phyloP scores from a whole-genome alignment of 1,140 invertebrate genomes.

The Psix sp. region DNA sequence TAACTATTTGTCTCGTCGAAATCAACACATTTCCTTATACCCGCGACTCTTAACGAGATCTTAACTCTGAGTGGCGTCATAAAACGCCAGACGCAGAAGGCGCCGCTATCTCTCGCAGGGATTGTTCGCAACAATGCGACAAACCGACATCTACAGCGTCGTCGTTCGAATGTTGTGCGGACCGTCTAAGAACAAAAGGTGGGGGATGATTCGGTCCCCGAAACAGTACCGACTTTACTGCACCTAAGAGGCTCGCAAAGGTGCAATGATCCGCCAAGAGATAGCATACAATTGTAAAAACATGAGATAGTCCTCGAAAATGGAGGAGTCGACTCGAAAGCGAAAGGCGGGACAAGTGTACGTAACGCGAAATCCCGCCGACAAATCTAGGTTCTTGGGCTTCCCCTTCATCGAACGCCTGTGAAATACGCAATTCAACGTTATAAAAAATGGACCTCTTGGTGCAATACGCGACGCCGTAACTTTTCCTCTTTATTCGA shows the following conservation, averaged over 20 bases:
- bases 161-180: constrained; percentile 34
- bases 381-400: constrained; percentile 24
- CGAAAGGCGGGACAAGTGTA: constrained; percentile 25
- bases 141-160: constrained; percentile 40
- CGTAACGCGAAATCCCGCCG: constrained; percentile 22
- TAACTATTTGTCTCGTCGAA: constrained; percentile 38
- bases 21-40: constrained; percentile 44
- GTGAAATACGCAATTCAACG: constrained; percentile 38
- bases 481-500: constrained; percentile 45
- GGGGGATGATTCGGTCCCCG: constrained; percentile 43
- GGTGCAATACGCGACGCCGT: constrained; percentile 13
- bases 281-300: constrained; percentile 70
- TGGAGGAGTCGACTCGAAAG: constrained; percentile 36
- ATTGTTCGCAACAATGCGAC: constrained; percentile 71
- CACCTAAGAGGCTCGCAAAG: constrained; percentile 72
- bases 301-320: constrained; percentile 64
- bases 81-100: constrained; percentile 72
- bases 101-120: constrained; percentile 56
- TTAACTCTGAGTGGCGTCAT: constrained; percentile 71
- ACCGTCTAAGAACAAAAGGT: constrained; percentile 1
- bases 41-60: constrained; percentile 67
- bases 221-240: constrained; percentile 67
- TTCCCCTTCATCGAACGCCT: constrained; percentile 9
- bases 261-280: constrained; percentile 69
- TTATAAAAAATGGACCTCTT: constrained; percentile 31